Conservation (phyloP, 92 coral and sea anemone species). For the Phenganax stokvisi region DNA sequence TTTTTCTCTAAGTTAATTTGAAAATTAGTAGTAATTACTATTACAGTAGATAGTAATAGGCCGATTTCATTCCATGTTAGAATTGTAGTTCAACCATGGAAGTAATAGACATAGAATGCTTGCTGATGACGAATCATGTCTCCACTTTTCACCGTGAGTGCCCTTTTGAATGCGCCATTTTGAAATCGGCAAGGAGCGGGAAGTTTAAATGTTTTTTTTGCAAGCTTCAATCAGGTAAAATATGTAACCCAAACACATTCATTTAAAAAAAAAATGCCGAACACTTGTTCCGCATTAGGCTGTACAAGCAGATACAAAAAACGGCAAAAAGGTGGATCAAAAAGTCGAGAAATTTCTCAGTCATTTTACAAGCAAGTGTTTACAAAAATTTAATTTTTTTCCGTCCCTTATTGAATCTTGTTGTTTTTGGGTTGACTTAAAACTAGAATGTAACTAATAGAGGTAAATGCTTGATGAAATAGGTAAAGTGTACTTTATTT, state of each 20-base stretch:
- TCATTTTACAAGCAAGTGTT: constrained; percentile 19
- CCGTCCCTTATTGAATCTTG: neutral
- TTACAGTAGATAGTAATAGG: too few species aligned
- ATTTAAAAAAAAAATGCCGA: constrained; percentile 3
- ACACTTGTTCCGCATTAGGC: constrained; percentile 15
- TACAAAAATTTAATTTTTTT: neutral
- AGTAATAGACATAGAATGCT: too few species aligned
- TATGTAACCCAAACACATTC: neutral
- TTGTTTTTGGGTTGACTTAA: neutral
- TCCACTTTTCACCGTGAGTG: too few species aligned
- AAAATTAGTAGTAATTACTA: too few species aligned
- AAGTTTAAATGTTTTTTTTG: neutral
- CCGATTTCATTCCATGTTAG: too few species aligned
- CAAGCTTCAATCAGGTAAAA: neutral
- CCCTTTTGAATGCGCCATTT: neutral
- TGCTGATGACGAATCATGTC: too few species aligned
- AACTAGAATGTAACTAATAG: neutral
- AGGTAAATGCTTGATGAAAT: too few species aligned
- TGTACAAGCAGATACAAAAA: constrained; percentile 8
- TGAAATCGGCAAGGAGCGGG: neutral
- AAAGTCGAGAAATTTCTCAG: neutral
- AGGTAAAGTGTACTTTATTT: too few species aligned
- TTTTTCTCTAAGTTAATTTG: too few species aligned
- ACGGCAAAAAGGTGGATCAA: neutral
- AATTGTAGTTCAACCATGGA: too few species aligned